Conservation (phyloP, 2,797 vertebrate species). For the Girardinus metallicus region DNA sequence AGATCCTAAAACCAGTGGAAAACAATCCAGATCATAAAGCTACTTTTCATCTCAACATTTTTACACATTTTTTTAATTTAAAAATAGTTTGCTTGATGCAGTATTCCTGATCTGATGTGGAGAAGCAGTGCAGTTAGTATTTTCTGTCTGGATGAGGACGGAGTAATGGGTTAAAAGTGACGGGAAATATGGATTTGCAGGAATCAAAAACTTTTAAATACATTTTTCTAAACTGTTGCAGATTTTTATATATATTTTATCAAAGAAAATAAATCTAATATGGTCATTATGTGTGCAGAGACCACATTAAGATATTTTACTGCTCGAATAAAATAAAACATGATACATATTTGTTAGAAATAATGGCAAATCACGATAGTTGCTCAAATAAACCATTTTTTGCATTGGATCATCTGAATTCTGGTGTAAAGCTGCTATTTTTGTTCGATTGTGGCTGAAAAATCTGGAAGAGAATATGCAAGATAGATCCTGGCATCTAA, state of each 20-base stretch:
- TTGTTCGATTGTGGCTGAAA: background rate
- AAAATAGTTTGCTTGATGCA: background rate
- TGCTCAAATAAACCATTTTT: background rate
- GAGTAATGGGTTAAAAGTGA: background rate
- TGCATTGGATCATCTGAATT: background rate
- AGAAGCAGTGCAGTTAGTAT: background rate
- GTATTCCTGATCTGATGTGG: background rate
- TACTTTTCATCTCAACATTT: background rate
- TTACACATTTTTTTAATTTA: background rate
- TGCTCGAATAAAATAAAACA: background rate
- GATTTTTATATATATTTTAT: background rate
- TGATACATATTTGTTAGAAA: background rate
- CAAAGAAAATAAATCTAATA: background rate
- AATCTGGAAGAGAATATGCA: background rate
- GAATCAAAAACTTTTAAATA: background rate
- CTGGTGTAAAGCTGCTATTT: background rate
- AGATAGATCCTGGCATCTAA: background rate
- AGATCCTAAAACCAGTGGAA: constrained; percentile 1
- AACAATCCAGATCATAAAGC: background rate
- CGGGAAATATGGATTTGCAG: background rate
- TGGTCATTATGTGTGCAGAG: background rate
- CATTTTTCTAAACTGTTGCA: background rate
- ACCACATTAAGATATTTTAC: background rate
- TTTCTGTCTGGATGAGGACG: background rate
- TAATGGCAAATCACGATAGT: background rate